Base-by-base conservation (phyloP, 2,797 vertebrate genomes). In the Chelmon rostratus region DNA sequence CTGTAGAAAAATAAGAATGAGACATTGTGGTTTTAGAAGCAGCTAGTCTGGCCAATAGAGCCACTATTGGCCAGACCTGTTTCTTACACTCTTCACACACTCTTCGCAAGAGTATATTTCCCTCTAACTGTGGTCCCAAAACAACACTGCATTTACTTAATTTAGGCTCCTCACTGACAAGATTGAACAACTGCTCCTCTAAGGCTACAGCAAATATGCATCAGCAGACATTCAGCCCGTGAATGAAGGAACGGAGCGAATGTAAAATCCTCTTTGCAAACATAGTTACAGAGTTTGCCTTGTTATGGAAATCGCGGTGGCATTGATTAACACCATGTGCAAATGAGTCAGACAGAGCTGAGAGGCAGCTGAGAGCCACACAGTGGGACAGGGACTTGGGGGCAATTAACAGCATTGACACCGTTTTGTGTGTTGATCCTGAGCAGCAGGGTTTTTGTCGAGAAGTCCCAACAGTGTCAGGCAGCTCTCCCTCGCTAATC, bases 341-440 rank as follows among this genome's bases (percentile, higher is more conserved):
- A 93, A 90, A 68, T 33, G 78, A 65, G 19, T 82, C 82, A 67
- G 57, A 68, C 66, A 58, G 21, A 47, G 64, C 35, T 81, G 56
- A 77, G 68, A 86, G 76, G 70, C 64, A 66, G 79, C 67, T 71
- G 67, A 84, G 82, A 85, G 84, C 67, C 84, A 66, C 70, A 50
- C 73, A 77, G 73, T 38, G 74, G 81, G 86, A 91, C 76, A 37
- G 67, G 73, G 86, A 88, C 77, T 86, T 79, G 66, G 77, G 81
- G 81, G 73, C 83, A 91, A 90, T 90, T 85, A 87, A 82, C 80
- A 82, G 81, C 79, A 83, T 65, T 86, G 81, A 88, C 80, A 90
- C 74, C 53, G 77, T 89, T 90, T 85, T 86, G 79, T 70, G 73
- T 78, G 83, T 83, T 79, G 79, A 86, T 88, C 68, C 69, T 57